These are phyloP conservation scores for Pelmatolapia mariae DNA, from an alignment of 2,113 vertebrate species.

Conservation along the genomic window DNA sequence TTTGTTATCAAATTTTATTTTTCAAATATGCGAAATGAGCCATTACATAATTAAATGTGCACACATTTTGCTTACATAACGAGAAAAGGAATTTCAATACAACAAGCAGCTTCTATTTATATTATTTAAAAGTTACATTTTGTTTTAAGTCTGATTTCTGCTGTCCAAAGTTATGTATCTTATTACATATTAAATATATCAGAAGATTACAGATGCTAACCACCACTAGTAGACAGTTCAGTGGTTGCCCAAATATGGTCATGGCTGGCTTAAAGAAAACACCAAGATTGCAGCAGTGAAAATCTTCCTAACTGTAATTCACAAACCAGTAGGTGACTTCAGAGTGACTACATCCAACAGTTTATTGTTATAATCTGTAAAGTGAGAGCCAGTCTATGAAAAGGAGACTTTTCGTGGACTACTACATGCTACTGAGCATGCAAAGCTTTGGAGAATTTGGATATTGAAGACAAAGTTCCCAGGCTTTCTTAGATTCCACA, in stretches of 20 bases:
- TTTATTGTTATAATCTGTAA: background rate
- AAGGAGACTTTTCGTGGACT: background rate
- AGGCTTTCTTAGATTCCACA: background rate
- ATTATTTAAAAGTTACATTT: background rate
- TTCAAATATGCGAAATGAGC: background rate
- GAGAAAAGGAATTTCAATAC: background rate
- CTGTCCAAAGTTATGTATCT: background rate
- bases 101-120: background rate
- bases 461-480: background rate
- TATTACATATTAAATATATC: background rate
- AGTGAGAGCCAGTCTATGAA: background rate
- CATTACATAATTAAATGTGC: fast-evolving
- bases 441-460: background rate
- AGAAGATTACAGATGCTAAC: background rate
- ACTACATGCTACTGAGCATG: background rate
- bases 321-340: background rate
- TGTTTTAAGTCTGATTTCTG: background rate
- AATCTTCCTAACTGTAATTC: background rate
- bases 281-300: background rate
- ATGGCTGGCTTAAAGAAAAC: background rate
- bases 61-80: background rate
- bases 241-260: background rate
- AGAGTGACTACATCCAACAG: background rate
- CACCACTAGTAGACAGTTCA: background rate
- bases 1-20: background rate